Percentiles rank a stretch among this genome's conserved stretches.
These are phyloP conservation scores for Lagopus muta DNA, from an alignment of 2,113 vertebrate species.

Conservation along the genomic window DNA sequence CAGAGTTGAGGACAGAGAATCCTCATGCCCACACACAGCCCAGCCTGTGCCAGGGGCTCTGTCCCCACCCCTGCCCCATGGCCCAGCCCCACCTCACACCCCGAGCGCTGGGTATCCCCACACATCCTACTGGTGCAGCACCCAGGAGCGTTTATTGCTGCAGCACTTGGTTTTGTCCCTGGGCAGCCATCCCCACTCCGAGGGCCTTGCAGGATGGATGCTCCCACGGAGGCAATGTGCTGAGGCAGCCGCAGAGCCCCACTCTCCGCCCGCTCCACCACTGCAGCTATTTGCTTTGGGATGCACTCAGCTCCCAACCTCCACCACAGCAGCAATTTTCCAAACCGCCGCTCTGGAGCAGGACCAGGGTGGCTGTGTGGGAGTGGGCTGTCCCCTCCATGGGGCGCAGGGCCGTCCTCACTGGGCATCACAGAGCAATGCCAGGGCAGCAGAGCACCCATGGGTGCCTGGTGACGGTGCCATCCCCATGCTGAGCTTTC, in stretches of 20 bases:
- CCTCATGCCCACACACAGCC: no score
- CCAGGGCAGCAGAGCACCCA: not conserved
- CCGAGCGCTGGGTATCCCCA: not conserved
- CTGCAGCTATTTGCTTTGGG: not conserved
- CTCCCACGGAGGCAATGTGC: accelerated
- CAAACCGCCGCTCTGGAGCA: constrained; percentile 5
- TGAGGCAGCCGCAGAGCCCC: not conserved
- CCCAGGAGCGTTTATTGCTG: not conserved
- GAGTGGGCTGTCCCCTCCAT: not conserved
- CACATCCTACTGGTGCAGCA: not conserved
- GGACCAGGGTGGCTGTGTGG: not conserved
- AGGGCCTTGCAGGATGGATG: accelerated
- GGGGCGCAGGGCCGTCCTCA: accelerated
- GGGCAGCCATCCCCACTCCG: not conserved
- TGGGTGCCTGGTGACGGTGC: accelerated
- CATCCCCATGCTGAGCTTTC: accelerated
- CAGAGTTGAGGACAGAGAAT: not conserved
- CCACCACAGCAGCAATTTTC: not conserved
- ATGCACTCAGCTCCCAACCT: not conserved
- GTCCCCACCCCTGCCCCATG: not conserved
- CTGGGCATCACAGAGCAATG: not conserved
- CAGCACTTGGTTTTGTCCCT: accelerated
- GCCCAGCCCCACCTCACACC: not conserved
- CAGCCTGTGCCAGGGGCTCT: not conserved
- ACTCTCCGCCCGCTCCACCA: accelerated